Percentiles rank a stretch among this genome's conserved stretches.
These are phyloP conservation scores for Atherinosoma microstoma DNA, from an alignment of 2,797 vertebrate species.

Conservation along the genomic window DNA sequence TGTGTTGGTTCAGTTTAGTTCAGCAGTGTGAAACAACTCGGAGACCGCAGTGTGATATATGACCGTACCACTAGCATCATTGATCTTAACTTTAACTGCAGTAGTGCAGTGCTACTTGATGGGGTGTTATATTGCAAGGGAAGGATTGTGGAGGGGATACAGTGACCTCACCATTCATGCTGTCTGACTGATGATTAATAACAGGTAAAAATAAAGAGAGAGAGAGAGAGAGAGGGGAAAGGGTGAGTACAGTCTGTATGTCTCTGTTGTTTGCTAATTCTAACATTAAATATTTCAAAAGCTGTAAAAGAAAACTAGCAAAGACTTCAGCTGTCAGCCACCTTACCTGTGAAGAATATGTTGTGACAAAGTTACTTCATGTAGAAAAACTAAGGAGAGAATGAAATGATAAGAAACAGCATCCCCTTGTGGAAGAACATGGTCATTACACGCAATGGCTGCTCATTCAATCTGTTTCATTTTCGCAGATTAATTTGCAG, in stretches of 20 bases:
- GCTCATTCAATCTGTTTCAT: neutral
- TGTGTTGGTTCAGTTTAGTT: constrained; percentile 73
- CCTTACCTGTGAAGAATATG: constrained; percentile 12
- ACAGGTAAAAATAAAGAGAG: constrained; percentile 35
- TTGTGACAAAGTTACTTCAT: too few relatives aligned
- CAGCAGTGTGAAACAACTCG: constrained; percentile 70
- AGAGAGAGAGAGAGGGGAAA: constrained; percentile 10
- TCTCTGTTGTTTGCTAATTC: constrained; percentile 18
- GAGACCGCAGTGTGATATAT: constrained; percentile 72
- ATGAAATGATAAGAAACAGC: constrained; percentile 58
- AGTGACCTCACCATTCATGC: constrained; percentile 43
- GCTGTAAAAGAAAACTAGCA: constrained; percentile 22
- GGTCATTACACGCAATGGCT: constrained; percentile 26
- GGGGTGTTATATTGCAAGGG: constrained; percentile 65
- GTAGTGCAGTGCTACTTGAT: constrained; percentile 64
- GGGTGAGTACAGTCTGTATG: constrained; percentile 25
- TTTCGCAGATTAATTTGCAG: constrained; percentile 34
- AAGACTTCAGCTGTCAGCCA: constrained; percentile 16
- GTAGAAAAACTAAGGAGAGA: neutral
- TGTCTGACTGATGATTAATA: constrained; percentile 57
- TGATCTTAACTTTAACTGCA: constrained; percentile 74
- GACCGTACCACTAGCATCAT: constrained; percentile 63
- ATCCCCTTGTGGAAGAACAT: constrained; percentile 63
- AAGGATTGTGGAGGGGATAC: constrained; percentile 43
- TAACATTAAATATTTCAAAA: constrained; percentile 36